These are phyloP conservation scores for Disparrhopalites patrizii DNA, from an alignment of 2,888 invertebrate species.

Conservation along the genomic window DNA sequence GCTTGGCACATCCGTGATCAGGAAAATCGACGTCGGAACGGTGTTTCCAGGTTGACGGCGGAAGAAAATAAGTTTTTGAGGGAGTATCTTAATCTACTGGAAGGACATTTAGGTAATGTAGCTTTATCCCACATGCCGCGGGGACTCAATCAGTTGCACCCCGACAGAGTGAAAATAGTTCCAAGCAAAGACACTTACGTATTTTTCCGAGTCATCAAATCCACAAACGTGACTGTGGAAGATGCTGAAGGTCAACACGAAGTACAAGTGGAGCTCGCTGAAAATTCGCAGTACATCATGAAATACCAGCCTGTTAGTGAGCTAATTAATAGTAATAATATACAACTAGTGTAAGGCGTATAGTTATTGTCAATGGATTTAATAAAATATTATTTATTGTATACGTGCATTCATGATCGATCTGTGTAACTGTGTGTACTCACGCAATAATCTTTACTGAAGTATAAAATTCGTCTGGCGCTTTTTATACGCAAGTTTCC, in stretches of 20 bases:
- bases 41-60: slow-evolving; percentile 19
- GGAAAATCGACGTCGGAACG: slow-evolving; percentile 21
- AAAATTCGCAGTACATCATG: slow-evolving; percentile 7
- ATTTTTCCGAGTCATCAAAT: slow-evolving; percentile 18
- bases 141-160: background rate
- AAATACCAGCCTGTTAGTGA: slow-evolving; percentile 15
- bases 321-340: background rate
- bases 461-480: too few relatives aligned
- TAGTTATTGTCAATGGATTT: too few relatives aligned
- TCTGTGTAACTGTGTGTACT: too few relatives aligned
- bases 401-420: too few relatives aligned
- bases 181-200: slow-evolving; percentile 29
- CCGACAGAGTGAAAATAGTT: slow-evolving; percentile 4
- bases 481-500: too few relatives aligned
- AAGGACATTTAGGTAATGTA: slow-evolving; percentile 21
- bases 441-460: too few relatives aligned
- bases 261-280: background rate
- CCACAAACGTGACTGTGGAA: background rate
- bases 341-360: slow-evolving; percentile 19
- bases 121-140: slow-evolving; percentile 23
- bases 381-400: too few relatives aligned
- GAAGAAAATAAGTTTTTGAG: slow-evolving; percentile 28
- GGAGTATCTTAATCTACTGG: slow-evolving; percentile 28
- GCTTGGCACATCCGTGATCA: slow-evolving; percentile 23
- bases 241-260: slow-evolving; percentile 8